Evolutionary conservation across 2,797 vertebrate species (phyloP), one percentile per base, ranked within the genome.

Genomic region (Spea hammondii): DNA sequence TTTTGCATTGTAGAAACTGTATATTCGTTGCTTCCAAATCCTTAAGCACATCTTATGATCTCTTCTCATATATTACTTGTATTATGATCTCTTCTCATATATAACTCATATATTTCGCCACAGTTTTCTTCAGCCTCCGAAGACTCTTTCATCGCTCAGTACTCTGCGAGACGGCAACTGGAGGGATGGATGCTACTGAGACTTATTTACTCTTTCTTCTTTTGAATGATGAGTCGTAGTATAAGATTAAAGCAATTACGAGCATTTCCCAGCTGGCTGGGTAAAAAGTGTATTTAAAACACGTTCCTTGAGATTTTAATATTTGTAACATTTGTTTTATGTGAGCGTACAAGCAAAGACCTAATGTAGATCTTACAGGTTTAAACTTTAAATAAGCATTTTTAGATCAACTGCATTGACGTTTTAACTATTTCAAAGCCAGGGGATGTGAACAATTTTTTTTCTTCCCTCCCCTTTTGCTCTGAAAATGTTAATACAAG

Each of bases 121-220:
- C 85, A 99, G 97, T 91, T 96, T 99, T 87, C 92, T 99, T 88
- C 94, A 98, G 83, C 95, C 97, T 83, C 97, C 97, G 88, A 99
- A 98, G 89, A 96, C 96, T 59, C 90, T 98, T 79, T 91, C 96
- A 4, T 93, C 97, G 14, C 92, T 99, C 86, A 98, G 94, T 80
- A 91, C 96, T 59, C 93, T 99, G 89, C 92, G 95, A 65, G 97
- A 99, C 49, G 93, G 95, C 78, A 98, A 94, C 83, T 99, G 97
- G 97, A 96, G 94, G 87, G 97, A 99, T 0, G 97, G 97, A 84
- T 99, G 97, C 93, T 99, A 98, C 88, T 99, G 90, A 98, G 78
- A 32, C 7, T 14, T 13, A 6, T 62, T 62, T 17, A 17, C 12
- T n/a, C 12, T 10, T n/a, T 59, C 12, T 83, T 84, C 79, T 54